A percentile compares a stretch with the other conserved stretches of the same genome.
Conservation (phyloP, 2,888 invertebrate species). For the Portevinia maculata region DNA sequence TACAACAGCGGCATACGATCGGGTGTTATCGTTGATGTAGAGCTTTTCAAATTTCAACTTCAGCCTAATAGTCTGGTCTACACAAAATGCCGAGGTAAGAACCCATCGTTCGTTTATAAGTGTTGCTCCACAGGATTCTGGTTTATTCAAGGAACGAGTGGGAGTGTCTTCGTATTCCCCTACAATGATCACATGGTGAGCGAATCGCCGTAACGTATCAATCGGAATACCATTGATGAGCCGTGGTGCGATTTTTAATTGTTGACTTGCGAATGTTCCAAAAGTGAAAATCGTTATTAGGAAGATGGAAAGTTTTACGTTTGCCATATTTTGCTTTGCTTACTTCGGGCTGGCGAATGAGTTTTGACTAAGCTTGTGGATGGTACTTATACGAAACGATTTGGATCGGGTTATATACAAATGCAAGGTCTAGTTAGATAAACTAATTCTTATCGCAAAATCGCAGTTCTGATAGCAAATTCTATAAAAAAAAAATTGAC, state of each 20-base stretch:
- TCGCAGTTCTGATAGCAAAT: no score
- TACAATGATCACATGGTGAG: conserved; percentile 62
- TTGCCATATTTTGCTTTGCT: conserved; percentile 30
- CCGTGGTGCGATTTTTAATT: background rate
- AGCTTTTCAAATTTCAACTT: conserved; percentile 32
- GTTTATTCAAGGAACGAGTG: background rate
- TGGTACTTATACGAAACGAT: conserved; percentile 23
- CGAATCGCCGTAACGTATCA: conserved; percentile 60
- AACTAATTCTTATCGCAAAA: no score
- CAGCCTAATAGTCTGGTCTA: background rate
- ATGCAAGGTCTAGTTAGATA: background rate
- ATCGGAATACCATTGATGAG: conserved; percentile 34
- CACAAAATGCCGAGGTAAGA: conserved; percentile 56
- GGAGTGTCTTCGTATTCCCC: background rate
- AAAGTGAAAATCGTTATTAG: background rate
- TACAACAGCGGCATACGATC: conserved; percentile 35
- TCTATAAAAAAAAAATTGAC: no score
- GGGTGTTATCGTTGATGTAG: background rate
- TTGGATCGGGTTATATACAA: conserved; percentile 2
- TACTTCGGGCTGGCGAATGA: background rate
- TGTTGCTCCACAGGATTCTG: conserved; percentile 69
- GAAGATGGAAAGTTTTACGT: background rate
- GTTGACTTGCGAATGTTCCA: background rate
- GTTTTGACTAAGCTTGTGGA: background rate
- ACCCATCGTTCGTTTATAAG: conserved; percentile 62